Conservation (phyloP, 2,113 vertebrate genomes). For the Petaurus breviceps region DNA sequence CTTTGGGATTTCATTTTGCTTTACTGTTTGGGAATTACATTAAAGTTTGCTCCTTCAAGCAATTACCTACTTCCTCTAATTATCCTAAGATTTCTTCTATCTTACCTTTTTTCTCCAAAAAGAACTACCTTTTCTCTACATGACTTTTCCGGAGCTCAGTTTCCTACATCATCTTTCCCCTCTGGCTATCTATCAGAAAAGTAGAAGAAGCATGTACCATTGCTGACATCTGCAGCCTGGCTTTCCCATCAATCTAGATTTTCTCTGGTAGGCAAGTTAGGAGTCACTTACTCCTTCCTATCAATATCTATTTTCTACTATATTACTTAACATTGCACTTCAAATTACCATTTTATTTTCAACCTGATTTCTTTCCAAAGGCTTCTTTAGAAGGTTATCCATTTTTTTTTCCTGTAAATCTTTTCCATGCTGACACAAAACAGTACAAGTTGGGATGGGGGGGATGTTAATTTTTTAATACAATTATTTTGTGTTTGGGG, state of each 20-base stretch:
- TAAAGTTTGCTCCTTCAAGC: neutral
- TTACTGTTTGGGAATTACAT: neutral
- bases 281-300: slow-evolving; percentile 10
- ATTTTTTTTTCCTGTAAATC: neutral
- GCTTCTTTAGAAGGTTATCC: neutral
- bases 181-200: neutral
- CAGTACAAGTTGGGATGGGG: neutral
- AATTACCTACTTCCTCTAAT: neutral
- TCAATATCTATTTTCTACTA: slow-evolving; percentile 18
- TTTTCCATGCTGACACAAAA: neutral
- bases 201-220: neutral
- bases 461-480: neutral
- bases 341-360: neutral
- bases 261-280: neutral
- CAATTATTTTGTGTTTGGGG: neutral
- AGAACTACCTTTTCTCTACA: neutral
- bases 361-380: neutral
- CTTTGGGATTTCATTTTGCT: neutral
- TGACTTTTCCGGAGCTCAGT: neutral
- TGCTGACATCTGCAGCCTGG: neutral
- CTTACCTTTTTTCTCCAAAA: neutral
- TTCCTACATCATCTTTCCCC: neutral
- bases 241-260: neutral
- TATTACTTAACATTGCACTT: neutral
- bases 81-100: neutral